These are phyloP conservation scores for Sparus aurata DNA, from an alignment of 2,797 vertebrate genomes.

Conservation along the genomic window DNA sequence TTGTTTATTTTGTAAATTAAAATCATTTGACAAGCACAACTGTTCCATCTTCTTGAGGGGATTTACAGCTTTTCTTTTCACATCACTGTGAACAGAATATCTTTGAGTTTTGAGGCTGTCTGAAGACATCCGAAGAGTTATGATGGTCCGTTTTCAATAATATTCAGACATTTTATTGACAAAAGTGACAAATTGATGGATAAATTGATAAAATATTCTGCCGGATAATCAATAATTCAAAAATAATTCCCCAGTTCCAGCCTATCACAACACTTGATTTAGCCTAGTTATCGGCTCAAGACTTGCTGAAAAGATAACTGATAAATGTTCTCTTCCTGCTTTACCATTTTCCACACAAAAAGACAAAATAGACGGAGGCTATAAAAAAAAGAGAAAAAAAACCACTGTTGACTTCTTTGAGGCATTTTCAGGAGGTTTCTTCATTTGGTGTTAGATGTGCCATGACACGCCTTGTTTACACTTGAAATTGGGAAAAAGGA, in stretches of 20 bases:
- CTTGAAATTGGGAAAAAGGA: conserved; percentile 85
- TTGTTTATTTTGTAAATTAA: not conserved
- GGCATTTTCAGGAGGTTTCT: conserved; percentile 71
- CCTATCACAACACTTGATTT: not conserved
- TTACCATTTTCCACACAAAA: conserved; percentile 13
- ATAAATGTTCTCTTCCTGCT: not conserved
- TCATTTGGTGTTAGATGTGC: conserved; percentile 86
- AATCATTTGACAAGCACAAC: not conserved
- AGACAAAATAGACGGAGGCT: not conserved
- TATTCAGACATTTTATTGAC: not conserved
- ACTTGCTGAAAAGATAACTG: not conserved
- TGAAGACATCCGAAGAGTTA: not conserved
- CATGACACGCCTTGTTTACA: conserved; percentile 83
- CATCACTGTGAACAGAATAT: not conserved
- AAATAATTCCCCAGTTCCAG: not conserved
- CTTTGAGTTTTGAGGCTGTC: not conserved
- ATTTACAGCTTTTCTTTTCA: conserved; percentile 11
- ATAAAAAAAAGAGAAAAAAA: conserved; percentile 2
- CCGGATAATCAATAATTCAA: not conserved
- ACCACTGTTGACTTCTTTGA: conserved; percentile 61
- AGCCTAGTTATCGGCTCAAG: not conserved
- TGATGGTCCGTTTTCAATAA: not conserved
- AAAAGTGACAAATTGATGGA: not conserved
- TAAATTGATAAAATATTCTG: not conserved
- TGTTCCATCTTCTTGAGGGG: not conserved